A percentile compares a stretch with the other conserved stretches of the same genome.
phyloP scores from a whole-genome alignment of 2,888 invertebrate genomes.

The Agrotis exclamationis region DNA sequence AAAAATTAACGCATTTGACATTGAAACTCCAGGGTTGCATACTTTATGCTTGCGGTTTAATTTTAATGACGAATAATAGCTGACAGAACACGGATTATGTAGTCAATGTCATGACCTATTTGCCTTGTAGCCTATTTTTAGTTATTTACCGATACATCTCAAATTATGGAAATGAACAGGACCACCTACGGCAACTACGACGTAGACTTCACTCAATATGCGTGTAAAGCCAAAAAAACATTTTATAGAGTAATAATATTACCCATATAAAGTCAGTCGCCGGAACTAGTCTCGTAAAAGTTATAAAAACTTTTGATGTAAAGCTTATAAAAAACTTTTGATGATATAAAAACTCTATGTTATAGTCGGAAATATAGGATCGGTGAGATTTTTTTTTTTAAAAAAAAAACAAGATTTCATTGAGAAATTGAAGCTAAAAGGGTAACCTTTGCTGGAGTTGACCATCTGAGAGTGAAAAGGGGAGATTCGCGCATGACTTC shows the following conservation, averaged over 20 bases:
- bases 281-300: constrained; percentile 5
- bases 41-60: constrained; percentile 20
- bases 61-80: constrained; percentile 15
- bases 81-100: constrained; percentile 2
- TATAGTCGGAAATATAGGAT: not conserved
- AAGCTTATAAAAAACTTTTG: not conserved
- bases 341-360: not conserved
- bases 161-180: constrained; percentile 6
- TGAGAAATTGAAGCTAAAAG: not conserved
- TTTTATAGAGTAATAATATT: constrained; percentile 37
- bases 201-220: constrained; percentile 23
- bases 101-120: constrained; percentile 28
- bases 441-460: not conserved
- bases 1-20: constrained; percentile 54
- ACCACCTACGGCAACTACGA: constrained; percentile 27
- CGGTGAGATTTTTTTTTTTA: not conserved
- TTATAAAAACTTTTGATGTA: not conserved
- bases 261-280: constrained; percentile 1
- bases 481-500: constrained; percentile 51
- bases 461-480: constrained; percentile 7
- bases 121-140: constrained; percentile 4
- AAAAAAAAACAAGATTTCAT: not conserved
- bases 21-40: constrained; percentile 49
- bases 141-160: constrained; percentile 20
- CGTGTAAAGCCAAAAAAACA: constrained; percentile 1